Conservation (phyloP, 1,140 invertebrate genomes). For the Phymorhynchus buccinoides region DNA sequence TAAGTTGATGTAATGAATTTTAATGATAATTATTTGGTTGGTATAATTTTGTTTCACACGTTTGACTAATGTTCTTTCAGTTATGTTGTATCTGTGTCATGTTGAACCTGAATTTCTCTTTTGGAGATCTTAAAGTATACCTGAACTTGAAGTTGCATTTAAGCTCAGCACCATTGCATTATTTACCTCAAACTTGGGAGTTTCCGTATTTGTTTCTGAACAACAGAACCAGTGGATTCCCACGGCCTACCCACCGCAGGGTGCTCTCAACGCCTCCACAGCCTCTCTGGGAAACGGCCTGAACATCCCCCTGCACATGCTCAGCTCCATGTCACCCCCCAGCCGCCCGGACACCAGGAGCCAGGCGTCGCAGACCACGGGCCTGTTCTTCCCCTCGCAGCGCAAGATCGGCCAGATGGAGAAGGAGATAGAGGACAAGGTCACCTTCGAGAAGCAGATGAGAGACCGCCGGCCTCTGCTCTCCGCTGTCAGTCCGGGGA, state of each 20-base stretch:
- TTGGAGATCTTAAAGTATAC: too few relatives aligned
- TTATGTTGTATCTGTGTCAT: too few relatives aligned
- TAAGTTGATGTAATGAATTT: too few relatives aligned
- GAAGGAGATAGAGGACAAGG: conserved; percentile 66
- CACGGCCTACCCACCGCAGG: conserved; percentile 26
- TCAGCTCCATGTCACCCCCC: background rate
- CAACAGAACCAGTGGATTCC: conserved; percentile 43
- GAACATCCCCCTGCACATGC: conserved; percentile 19
- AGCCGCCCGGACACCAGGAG: conserved; percentile 41
- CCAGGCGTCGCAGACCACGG: conserved; percentile 71
- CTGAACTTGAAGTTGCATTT: too few relatives aligned
- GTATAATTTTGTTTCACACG: too few relatives aligned
- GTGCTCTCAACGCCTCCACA: conserved; percentile 15
- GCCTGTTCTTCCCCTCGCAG: conserved; percentile 72
- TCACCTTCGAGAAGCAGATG: conserved; percentile 68
- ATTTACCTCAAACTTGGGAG: too few relatives aligned
- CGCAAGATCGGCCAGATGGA: conserved; percentile 64
- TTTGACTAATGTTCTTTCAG: too few relatives aligned
- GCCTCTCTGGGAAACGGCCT: conserved; percentile 39
- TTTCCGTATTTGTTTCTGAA: background rate
- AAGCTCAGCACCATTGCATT: too few relatives aligned
- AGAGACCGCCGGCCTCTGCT: conserved; percentile 69
- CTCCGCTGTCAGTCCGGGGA: conserved; percentile 72
- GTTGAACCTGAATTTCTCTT: too few relatives aligned
- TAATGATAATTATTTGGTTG: too few relatives aligned